Base-by-base conservation (phyloP, 2,797 vertebrate species). In the Micromesistius poutassou region DNA sequence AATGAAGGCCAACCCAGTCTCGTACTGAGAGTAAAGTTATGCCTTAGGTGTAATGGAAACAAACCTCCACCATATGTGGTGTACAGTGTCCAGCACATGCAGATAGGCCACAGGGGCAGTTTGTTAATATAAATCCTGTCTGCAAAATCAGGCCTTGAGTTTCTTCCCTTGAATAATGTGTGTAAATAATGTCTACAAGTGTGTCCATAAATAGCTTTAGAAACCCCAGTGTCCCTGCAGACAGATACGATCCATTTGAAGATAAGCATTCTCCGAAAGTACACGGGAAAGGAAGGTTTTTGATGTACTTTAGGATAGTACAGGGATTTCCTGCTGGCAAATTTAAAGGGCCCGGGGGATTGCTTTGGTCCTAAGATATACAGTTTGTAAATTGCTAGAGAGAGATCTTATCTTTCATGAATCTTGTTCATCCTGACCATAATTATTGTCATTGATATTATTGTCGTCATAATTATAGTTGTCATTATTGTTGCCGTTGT, bases 311-410 rank as follows among this genome's bases (percentile, higher is more conserved):
- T 85, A 79, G 83, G 81, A 83, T 75, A 62, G 70, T 50, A 16
- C 30, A 50, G 55, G 55, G 55, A 62, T n/a, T 93, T 91, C 91
- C 91, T 91, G 82, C 78, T 79, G 42, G 73, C 9, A 30, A 13
- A 71, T 71, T 70, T 4, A 4, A 28, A 71, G 5, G 66, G 12
- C 66, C 62, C 25, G 25, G 30, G 46, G 28, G 68, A 31, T 71
- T 31, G 7, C 30, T 30, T 71, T 71, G 68, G 68, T 71, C 25
- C 30, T 33, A 2, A 30, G 30, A 22, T 31, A 71, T 7, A 71
- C 16, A 16, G 16, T 71, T 33, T 71, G 30, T 71, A 30, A 19
- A 6, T 71, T 31, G 13, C 13, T 30, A 31, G 9, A 28, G 62
- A 28, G 25, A 28, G 62, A 68, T 28, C 10, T 68, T 68, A 68